phyloP scores from a whole-genome alignment of 2,888 invertebrate genomes.

The Athetis lepigone region DNA sequence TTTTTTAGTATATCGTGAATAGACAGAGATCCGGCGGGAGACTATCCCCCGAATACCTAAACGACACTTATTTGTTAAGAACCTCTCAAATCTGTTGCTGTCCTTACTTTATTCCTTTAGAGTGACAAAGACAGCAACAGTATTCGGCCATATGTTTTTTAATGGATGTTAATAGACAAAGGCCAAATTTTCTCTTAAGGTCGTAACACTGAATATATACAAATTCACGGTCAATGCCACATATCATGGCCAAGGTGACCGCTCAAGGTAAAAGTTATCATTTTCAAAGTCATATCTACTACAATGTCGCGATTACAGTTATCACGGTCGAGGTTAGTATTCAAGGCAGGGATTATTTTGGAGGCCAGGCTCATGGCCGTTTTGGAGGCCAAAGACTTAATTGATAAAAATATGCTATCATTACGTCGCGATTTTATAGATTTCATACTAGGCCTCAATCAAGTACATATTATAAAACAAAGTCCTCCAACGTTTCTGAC shows the following conservation, averaged over 20 bases:
- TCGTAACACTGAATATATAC: conserved; percentile 21
- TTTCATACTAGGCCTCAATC: too few relatives aligned
- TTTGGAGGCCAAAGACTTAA: conserved; percentile 5
- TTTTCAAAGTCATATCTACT: conserved; percentile 48
- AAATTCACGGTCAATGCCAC: conserved; percentile 33
- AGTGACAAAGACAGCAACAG: too few relatives aligned
- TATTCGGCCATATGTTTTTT: too few relatives aligned
- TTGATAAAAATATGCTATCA: conserved; percentile 1
- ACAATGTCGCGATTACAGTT: conserved; percentile 31
- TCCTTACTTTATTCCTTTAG: too few relatives aligned
- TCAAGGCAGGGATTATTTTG: conserved; percentile 32
- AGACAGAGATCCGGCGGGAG: too few relatives aligned
- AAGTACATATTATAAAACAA: too few relatives aligned
- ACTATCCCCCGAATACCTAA: too few relatives aligned
- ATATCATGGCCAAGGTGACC: conserved; percentile 32
- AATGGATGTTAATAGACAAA: too few relatives aligned
- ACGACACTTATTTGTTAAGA: too few relatives aligned
- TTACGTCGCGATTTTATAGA: conserved; percentile 10
- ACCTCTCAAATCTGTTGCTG: too few relatives aligned
- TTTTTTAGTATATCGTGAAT: too few relatives aligned
- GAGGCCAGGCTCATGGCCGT: conserved; percentile 9
- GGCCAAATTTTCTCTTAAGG: conserved; percentile 21
- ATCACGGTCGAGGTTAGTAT: conserved; percentile 41
- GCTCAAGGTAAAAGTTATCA: conserved; percentile 32
- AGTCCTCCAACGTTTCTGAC: too few relatives aligned